phyloP scores from a whole-genome alignment of 2,113 vertebrate genomes.

The Halichoeres trimaculatus region DNA sequence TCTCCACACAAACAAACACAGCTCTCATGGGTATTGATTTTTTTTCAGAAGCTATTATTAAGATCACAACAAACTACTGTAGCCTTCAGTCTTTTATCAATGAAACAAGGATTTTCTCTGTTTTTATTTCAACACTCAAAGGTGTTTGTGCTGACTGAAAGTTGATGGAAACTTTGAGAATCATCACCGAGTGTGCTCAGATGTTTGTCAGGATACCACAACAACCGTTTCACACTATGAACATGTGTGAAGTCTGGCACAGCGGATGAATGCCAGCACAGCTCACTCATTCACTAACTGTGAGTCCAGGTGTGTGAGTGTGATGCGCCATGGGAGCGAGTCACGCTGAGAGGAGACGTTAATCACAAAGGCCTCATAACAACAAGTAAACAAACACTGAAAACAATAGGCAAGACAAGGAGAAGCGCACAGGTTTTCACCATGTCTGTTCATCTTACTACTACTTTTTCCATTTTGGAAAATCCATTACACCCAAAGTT shows the following conservation, averaged over 20 bases:
- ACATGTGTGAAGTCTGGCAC: not conserved
- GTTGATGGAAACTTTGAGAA: not conserved
- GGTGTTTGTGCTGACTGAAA: constrained; percentile 11
- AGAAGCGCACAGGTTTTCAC: not conserved
- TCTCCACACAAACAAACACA: constrained; percentile 35
- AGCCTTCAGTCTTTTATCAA: constrained; percentile 10
- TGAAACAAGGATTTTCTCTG: constrained; percentile 13
- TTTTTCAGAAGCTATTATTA: not conserved
- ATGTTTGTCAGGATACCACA: not conserved
- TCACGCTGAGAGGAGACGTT: constrained; percentile 26
- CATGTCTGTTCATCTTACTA: too few species aligned
- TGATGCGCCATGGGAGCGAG: constrained; percentile 28
- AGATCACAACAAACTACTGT: not conserved
- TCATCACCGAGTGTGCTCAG: not conserved
- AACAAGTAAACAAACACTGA: constrained; percentile 17
- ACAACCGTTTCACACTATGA: not conserved
- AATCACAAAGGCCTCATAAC: constrained; percentile 8
- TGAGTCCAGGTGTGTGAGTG: constrained; percentile 48
- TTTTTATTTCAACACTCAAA: not conserved
- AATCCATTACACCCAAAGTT: too few species aligned
- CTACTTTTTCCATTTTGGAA: too few species aligned
- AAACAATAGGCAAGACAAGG: constrained; percentile 11
- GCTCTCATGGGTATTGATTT: constrained; percentile 27
- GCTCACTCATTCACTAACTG: constrained; percentile 39
- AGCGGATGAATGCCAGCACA: constrained; percentile 29